Percentiles rank a stretch among this genome's conserved stretches.
These are phyloP conservation scores for Periophthalmodon schlosseri DNA, from an alignment of 2,113 vertebrate species.

Conservation along the genomic window DNA sequence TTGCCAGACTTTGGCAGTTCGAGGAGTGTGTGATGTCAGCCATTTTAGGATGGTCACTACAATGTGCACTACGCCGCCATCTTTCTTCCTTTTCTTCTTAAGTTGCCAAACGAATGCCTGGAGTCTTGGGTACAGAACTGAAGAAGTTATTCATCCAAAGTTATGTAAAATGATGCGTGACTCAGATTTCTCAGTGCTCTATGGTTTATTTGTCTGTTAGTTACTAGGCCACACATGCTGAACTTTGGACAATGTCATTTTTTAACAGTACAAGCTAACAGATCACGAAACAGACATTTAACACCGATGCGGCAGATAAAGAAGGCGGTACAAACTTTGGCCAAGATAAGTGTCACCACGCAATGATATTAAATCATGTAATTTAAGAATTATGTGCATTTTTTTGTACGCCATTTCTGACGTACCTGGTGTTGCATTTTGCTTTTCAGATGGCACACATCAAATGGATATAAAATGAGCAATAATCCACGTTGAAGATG, in stretches of 20 bases:
- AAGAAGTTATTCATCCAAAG: constrained; percentile 68
- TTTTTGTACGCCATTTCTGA: neutral
- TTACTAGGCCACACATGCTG: constrained; percentile 56
- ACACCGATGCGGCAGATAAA: constrained; percentile 19
- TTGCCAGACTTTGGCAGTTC: constrained; percentile 66
- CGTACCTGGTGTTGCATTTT: neutral
- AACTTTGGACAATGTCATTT: constrained; percentile 53
- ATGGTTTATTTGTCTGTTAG: constrained; percentile 65
- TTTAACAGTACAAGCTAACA: constrained; percentile 26
- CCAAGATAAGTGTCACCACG: neutral
- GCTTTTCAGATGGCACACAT: neutral
- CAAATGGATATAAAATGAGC: neutral
- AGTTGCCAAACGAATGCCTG: constrained; percentile 68
- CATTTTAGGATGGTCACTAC: constrained; percentile 77
- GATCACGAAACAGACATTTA: constrained; percentile 17
- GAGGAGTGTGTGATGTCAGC: constrained; percentile 72
- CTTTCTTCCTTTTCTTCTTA: constrained; percentile 71
- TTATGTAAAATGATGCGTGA: constrained; percentile 65
- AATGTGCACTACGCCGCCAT: constrained; percentile 72
- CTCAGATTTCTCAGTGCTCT: constrained; percentile 46
- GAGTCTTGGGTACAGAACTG: constrained; percentile 67
- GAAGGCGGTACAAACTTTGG: constrained; percentile 34
- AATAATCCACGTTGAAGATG: neutral
- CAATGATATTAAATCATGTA: neutral
- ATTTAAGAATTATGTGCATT: neutral